These are phyloP conservation scores for Hippocampus kuda DNA, from an alignment of 2,797 vertebrate genomes.

Conservation along the genomic window DNA sequence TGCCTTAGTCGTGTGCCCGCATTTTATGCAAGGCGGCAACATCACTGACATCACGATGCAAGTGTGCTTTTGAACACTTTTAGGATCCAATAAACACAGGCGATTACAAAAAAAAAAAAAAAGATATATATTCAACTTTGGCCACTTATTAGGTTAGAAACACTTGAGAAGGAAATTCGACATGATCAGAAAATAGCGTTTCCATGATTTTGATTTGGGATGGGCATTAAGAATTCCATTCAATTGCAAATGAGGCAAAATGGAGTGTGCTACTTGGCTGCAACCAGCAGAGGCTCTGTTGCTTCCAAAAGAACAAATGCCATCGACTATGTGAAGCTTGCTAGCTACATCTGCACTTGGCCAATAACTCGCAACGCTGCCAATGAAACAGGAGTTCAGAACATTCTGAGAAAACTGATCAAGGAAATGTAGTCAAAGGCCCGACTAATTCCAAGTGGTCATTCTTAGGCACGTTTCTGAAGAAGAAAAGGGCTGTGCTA, in stretches of 20 bases:
- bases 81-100: slow-evolving; percentile 55
- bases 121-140: slow-evolving; percentile 64
- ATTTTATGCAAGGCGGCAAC: slow-evolving; percentile 43
- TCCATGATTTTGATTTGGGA: not conserved
- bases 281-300: not conserved
- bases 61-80: slow-evolving; percentile 45
- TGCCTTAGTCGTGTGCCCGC: slow-evolving; percentile 32
- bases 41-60: slow-evolving; percentile 31
- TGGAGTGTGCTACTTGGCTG: slow-evolving; percentile 2
- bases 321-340: not conserved
- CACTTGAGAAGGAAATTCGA: slow-evolving; percentile 53
- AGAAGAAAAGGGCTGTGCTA: slow-evolving; percentile 25
- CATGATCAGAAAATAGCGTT: slow-evolving; percentile 46
- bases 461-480: slow-evolving; percentile 52
- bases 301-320: not conserved
- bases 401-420: not conserved
- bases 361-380: not conserved
- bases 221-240: not conserved
- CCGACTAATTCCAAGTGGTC: slow-evolving; percentile 24
- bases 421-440: not conserved
- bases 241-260: not conserved
- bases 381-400: not conserved
- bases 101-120: slow-evolving; percentile 51
- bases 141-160: slow-evolving; percentile 56
- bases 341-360: not conserved